phyloP scores from a whole-genome alignment of 1,140 invertebrate genomes.

The Kradibia gibbosae region DNA sequence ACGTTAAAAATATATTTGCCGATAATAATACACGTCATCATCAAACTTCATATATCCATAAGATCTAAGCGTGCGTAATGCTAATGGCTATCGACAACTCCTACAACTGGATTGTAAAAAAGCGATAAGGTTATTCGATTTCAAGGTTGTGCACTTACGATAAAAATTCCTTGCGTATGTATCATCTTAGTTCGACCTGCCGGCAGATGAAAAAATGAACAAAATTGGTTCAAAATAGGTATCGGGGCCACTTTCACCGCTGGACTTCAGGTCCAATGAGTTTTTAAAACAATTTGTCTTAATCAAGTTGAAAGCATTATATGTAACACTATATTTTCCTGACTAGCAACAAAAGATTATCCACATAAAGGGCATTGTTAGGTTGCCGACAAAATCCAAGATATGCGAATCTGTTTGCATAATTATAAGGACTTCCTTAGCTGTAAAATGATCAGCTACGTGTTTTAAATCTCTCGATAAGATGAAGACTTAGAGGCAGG shows the following conservation, averaged over 20 bases:
- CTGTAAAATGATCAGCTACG: not conserved
- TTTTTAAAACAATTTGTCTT: no score
- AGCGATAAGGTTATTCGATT: conserved; percentile 34
- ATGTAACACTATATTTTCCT: no score
- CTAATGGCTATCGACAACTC: conserved; percentile 41
- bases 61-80: conserved; percentile 36
- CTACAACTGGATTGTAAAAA: conserved; percentile 43
- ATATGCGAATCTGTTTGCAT: no score
- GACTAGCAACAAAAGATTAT: no score
- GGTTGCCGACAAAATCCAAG: no score
- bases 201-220: not conserved
- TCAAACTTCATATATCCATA: not conserved
- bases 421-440: no score
- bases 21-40: not conserved
- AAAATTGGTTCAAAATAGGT: not conserved
- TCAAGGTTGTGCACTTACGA: conserved; percentile 39
- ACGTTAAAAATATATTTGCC: not conserved
- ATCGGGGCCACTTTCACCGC: not conserved
- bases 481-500: not conserved
- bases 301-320: no score
- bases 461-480: not conserved
- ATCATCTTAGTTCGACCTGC: not conserved
- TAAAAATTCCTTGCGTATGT: conserved; percentile 3
- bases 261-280: no score
- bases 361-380: no score